Conservation (phyloP, 2,113 vertebrate species). For the Entelurus aequoreus region DNA sequence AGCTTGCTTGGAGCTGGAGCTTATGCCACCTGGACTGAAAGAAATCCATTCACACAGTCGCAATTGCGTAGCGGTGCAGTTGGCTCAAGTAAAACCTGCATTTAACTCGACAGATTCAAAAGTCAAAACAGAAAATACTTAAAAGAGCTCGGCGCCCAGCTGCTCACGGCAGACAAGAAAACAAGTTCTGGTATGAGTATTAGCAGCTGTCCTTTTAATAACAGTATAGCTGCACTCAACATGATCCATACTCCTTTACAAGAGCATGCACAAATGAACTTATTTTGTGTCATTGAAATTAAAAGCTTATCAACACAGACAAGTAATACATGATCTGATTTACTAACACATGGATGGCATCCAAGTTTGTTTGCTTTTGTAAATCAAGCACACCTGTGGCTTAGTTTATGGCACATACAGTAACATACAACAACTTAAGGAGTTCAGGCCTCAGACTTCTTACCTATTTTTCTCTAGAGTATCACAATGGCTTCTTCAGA, state of each 20-base stretch:
- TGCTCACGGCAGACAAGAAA: neutral
- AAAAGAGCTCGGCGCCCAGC: neutral
- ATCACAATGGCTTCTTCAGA: constrained; percentile 42
- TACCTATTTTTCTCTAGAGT: constrained; percentile 34
- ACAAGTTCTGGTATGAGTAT: no score
- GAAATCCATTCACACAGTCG: no score
- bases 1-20: no score
- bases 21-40: no score
- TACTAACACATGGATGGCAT: neutral
- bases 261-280: neutral
- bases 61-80: no score
- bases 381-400: constrained; percentile 4
- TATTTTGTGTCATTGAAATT: neutral
- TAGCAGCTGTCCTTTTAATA: neutral
- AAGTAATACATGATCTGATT: no score
- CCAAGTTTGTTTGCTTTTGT: neutral
- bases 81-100: neutral
- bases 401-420: constrained; percentile 37
- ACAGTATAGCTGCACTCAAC: neutral
- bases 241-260: neutral
- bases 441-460: constrained; percentile 15
- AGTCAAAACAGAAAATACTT: neutral
- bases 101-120: neutral
- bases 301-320: no score
- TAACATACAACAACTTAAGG: constrained; percentile 28